phyloP scores from a whole-genome alignment of 2,797 vertebrate genomes.

The Gymnoscopelus braueri region DNA sequence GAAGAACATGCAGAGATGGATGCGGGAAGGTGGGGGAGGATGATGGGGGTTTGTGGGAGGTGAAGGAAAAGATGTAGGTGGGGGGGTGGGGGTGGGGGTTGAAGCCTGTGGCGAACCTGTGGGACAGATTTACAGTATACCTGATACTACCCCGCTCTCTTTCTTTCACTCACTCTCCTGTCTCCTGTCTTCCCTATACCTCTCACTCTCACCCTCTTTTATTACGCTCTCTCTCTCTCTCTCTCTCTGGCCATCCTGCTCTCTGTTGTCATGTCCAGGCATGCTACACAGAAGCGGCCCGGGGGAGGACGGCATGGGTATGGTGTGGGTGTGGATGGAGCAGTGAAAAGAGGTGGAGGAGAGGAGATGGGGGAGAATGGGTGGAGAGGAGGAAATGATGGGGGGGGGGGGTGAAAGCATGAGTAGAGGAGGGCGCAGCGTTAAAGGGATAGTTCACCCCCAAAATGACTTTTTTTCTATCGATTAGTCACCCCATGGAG shows the following conservation, averaged over 20 bases:
- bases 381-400: not conserved
- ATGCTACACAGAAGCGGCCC: constrained; percentile 36
- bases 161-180: not conserved
- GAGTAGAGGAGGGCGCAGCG: not conserved
- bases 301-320: not conserved
- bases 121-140: constrained; percentile 66
- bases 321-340: not conserved
- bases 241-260: constrained; percentile 15
- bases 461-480: too few relatives aligned
- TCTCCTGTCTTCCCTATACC: too few relatives aligned
- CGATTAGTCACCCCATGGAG: too few relatives aligned
- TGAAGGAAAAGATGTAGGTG: too few relatives aligned
- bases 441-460: too few relatives aligned
- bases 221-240: not conserved
- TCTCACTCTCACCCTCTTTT: not conserved
- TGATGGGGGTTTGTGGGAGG: too few relatives aligned
- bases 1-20: too few relatives aligned
- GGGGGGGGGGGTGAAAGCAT: constrained; percentile 4
- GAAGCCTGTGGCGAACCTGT: constrained; percentile 38
- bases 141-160: constrained; percentile 46
- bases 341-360: not conserved
- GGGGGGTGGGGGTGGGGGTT: constrained; percentile 40
- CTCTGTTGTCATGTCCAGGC: constrained; percentile 58
- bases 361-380: constrained; percentile 24
- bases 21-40: too few relatives aligned